Evolutionary conservation across 2,888 invertebrate genomes (phyloP), one percentile per base, ranked within the genome.

Genomic region (Chrysodeixis includens): DNA sequence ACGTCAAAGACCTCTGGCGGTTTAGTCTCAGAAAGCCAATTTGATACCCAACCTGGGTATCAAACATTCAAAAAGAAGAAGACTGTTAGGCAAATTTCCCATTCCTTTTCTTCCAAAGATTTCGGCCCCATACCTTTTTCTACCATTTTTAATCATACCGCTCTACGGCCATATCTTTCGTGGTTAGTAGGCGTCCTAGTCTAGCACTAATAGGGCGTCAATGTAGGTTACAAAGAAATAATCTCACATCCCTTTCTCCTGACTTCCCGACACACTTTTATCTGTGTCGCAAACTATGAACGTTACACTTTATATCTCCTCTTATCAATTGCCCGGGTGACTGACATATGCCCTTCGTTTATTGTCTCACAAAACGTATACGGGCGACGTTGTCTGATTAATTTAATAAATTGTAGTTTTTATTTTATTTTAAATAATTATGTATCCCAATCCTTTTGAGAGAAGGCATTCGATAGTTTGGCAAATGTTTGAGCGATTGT

Each of bases 401-500:
- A 30, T 74, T 56, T 57, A 56, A 61, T 64, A 53, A 40, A 2
- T 16, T 54, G n/a, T n/a, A n/a, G n/a, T n/a, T n/a, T n/a, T n/a
- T n/a, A n/a, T 26, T 26, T 26, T 4, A 26, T 4, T 26, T 26
- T 4, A 18, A 14, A 46, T 57, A 22, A 54, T 30, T 59, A 96
- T 96, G 96, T 96, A 95, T 82, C 95, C 96, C n/a, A 96, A 96
- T 85, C 96, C 96, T 20, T 96, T 96, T 86, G 95, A 95, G 67
- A 93, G 96, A 77, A 96, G 95, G 68, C 96, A 96, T 87, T 96
- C 95, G 68, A 95, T 95, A 51, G 95, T 96, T 78, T 92, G 96
- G 62, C 96, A 95, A 82, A 93, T 96, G 83, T 87, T 96, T 74
- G 96, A 96, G 79, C 93, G 92, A 58, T 86, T 96, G 51, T 84